Percentiles rank a stretch among this genome's conserved stretches.
Conservation (phyloP, 2,113 vertebrate genomes). For the Labeo rohita region DNA sequence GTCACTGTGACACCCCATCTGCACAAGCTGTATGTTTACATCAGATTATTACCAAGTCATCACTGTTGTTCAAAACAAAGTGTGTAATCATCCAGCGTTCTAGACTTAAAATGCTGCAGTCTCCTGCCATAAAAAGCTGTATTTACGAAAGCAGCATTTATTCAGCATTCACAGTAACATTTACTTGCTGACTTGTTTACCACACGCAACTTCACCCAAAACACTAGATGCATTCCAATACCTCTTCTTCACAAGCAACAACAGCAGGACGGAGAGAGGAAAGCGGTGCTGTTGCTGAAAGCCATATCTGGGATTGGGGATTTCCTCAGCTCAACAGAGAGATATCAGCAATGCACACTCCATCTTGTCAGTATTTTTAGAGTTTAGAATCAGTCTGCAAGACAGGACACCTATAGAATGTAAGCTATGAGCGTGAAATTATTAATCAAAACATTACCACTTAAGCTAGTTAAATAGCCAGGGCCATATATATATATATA, state of each 20-base stretch:
- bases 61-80: not conserved
- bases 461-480: too few species aligned
- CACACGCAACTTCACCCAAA: not conserved
- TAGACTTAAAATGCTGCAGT: not conserved
- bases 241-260: not conserved
- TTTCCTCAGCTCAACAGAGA: conserved; percentile 24
- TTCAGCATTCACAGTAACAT: not conserved
- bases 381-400: not conserved
- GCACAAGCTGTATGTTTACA: conserved; percentile 7
- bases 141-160: not conserved
- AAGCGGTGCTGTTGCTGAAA: not conserved
- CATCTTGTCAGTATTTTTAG: not conserved
- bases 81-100: not conserved
- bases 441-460: not conserved
- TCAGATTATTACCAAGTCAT: conserved; percentile 22
- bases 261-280: not conserved
- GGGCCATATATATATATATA: too few species aligned
- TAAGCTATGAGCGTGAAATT: not conserved
- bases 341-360: not conserved
- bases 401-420: not conserved
- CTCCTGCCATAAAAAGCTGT: not conserved
- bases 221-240: not conserved
- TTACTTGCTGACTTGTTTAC: not conserved
- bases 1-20: conserved; percentile 1
- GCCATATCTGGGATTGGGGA: conserved; percentile 10